Evolutionary conservation across 2,113 vertebrate genomes (phyloP).

Genomic region (Harpagus bidentatus): DNA sequence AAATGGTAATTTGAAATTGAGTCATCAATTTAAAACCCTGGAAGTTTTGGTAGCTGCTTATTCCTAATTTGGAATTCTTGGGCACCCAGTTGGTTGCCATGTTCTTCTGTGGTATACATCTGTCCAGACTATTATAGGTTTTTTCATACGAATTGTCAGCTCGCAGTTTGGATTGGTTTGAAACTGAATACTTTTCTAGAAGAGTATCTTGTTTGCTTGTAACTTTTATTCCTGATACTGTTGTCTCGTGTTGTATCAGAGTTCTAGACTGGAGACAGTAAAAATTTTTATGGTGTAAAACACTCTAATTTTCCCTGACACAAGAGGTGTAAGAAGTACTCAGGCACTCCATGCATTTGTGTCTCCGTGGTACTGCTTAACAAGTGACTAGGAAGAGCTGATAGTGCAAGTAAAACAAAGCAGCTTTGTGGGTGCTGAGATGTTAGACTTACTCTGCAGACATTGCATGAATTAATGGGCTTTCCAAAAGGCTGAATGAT

Average conservation of each 20-base stretch:
- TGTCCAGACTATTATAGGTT: rapidly evolving
- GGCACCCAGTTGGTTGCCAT: background rate
- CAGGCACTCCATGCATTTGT: background rate
- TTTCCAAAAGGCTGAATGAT: background rate
- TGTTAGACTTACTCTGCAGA: background rate
- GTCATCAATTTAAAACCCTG: background rate
- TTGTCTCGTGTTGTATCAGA: background rate
- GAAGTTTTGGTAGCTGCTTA: background rate
- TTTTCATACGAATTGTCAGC: background rate
- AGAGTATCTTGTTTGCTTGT: background rate
- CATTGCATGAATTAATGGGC: background rate
- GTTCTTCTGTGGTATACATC: background rate
- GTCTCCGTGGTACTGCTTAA: background rate
- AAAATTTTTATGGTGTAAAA: background rate
- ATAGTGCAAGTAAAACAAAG: background rate
- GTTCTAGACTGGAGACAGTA: background rate
- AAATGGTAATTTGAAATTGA: background rate
- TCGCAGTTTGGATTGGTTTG: background rate
- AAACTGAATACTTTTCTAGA: background rate
- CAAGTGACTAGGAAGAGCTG: background rate
- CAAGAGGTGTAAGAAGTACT: background rate
- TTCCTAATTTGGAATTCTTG: background rate
- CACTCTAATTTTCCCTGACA: background rate
- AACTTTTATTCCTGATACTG: background rate
- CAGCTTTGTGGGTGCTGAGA: background rate